phyloP scores from a whole-genome alignment of 2,797 vertebrate species.

The Myotis daubentonii region DNA sequence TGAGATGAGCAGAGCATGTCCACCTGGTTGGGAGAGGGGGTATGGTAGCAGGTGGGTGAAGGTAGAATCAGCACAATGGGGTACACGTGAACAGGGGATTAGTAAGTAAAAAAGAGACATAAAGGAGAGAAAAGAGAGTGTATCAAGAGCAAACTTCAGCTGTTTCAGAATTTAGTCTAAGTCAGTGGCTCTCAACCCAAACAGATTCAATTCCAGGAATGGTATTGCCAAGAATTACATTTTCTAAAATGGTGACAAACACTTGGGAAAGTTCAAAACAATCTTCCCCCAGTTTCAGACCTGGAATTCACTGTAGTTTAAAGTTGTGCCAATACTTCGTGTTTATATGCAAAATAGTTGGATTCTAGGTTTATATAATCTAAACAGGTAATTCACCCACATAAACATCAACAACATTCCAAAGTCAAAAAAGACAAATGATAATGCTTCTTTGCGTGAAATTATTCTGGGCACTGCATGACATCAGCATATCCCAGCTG shows the following conservation, averaged over 20 bases:
- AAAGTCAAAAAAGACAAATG: conserved; percentile 1
- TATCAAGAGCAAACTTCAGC: background rate
- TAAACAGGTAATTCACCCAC: conserved; percentile 25
- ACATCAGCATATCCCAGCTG: background rate
- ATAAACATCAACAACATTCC: background rate
- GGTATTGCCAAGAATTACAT: background rate
- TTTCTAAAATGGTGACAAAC: conserved; percentile 48
- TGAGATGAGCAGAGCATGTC: background rate
- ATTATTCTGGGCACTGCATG: background rate
- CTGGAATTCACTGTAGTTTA: background rate
- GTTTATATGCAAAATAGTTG: background rate
- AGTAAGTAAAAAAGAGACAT: background rate
- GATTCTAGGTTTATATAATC: background rate
- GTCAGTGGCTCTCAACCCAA: background rate
- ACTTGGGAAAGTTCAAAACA: conserved; percentile 29
- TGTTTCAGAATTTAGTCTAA: background rate
- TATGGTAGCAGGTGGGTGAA: background rate
- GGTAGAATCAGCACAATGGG: background rate
- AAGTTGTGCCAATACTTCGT: background rate
- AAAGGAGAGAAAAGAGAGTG: background rate
- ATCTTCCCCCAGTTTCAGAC: background rate
- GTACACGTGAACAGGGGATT: background rate
- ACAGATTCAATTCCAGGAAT: background rate
- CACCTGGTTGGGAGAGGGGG: too few relatives aligned
- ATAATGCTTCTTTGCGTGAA: background rate